Base-by-base conservation (phyloP, 2,797 vertebrate genomes). In the Pipistrellus nathusii region DNA sequence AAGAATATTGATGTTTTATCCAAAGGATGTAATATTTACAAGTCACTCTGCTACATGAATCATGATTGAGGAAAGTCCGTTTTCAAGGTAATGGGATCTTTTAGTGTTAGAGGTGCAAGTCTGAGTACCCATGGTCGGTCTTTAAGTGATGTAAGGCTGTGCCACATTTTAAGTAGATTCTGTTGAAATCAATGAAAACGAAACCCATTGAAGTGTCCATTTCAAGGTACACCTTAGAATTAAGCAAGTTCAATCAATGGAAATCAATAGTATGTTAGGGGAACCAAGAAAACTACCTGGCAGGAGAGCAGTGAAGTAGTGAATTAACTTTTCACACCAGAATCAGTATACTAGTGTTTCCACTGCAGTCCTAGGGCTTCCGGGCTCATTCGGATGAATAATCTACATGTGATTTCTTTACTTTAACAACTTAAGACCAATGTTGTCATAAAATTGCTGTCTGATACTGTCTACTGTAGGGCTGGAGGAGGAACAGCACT, bases 381-480 rank as follows among this genome's bases (percentile, higher is more conserved):
- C 5, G n/a, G 64, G 48, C 38, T 93, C 64, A 83, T 27, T 44
- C 4, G 2, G 25, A 10, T 94, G 77, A 90, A 23, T 85, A 64
- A 95, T 81, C 71, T 97, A 93, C 62, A 73, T 72, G 73, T 20
- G 11, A 85, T 94, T 96, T 98, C 95, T 96, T 85, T 85, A 92
- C 81, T 85, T 35, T 93, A 94, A 97, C 38, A 89, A 32, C 48
- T 59, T 72, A 64, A 97, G 51, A 72, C n/a, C 18, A 23, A 2
- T 48, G 35, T 75, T 88, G 32, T 85, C 77, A 5, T 27, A 68
- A 90, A 85, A 75, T 35, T 71, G 38, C 21, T 23, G 0, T 78
- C 14, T 41, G 53, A 41, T 41, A 17, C 41, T 35, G 20, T 83
- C 71, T 89, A 21, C 48, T 62, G 17, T 53, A 32, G 32, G 41